Evolutionary conservation across 2,113 vertebrate genomes (phyloP), one percentile per base, ranked within the genome.

Genomic region (Paedocypris sp.): DNA sequence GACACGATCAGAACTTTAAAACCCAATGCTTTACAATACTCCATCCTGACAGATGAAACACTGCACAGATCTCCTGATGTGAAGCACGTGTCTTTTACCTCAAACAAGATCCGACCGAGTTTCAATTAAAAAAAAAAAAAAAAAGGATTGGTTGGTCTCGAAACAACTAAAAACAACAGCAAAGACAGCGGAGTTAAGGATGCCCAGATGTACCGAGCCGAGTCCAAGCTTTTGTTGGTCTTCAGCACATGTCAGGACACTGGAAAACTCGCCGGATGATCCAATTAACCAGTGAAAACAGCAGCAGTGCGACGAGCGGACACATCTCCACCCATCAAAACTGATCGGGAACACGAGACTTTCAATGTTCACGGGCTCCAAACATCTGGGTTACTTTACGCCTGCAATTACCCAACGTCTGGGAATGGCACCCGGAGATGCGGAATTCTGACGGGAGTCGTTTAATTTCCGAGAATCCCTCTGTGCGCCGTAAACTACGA

Each of bases 131-230:
- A n/a, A n/a, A n/a, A n/a, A n/a, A n/a, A 53, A 35, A 53, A 16
- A 11, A 60, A 39, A 54, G 35, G 48, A n/a, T 33, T 10, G 19
- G 18, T 15, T 28, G 32, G 60, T n/a, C 32, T 46, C 45, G 19
- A 12, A 26, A 18, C 39, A 16, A 36, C 20, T 35, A 13, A 15
- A 60, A 53, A 64, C 48, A 12, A 15, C 47, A 42, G 32, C 43
- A 59, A 33, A 66, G 29, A 53, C 23, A 22, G 48, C 47, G 49
- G 25, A 51, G 42, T 49, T 57, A 67, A 66, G 41, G 54, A 60
- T 60, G 48, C 38, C 41, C 51, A 43, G 51, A 54, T 53, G 50
- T 10, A 53, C 20, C 13, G n/a, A n/a, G n/a, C n/a, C n/a, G n/a
- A n/a, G n/a, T n/a, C n/a, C n/a, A n/a, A n/a, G n/a, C n/a, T n/a